Evolutionary conservation across 2,888 invertebrate species (phyloP).

Genomic region (Yponomeuta malinellus): DNA sequence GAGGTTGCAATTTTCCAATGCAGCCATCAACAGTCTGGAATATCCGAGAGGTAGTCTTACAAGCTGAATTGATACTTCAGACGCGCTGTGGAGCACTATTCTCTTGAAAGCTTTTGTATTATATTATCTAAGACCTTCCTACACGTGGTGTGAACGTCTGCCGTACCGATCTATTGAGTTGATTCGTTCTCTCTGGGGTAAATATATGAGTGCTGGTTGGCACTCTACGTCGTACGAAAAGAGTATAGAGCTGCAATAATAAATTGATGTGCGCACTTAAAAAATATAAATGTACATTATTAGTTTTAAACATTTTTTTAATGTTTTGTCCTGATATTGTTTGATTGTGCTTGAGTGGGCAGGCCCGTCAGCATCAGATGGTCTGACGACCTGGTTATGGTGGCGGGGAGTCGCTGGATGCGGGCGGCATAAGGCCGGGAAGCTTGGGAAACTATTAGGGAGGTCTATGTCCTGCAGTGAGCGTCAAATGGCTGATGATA

Average conservation of each 20-base stretch:
- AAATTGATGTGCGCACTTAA: neutral
- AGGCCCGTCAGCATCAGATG: too few relatives aligned
- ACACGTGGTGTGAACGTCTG: constrained; percentile 69
- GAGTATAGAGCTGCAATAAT: constrained; percentile 30
- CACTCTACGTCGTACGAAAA: constrained; percentile 33
- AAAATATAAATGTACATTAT: neutral
- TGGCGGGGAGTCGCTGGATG: too few relatives aligned
- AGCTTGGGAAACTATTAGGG: too few relatives aligned
- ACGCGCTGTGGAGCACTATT: constrained; percentile 65
- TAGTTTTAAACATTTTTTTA: too few relatives aligned
- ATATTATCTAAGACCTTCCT: constrained; percentile 71
- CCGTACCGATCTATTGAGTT: constrained; percentile 63
- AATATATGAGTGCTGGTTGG: constrained; percentile 36
- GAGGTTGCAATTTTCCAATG: constrained; percentile 65
- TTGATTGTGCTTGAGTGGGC: too few relatives aligned
- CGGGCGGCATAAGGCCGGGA: too few relatives aligned
- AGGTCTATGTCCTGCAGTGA: too few relatives aligned
- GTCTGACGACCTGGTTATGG: too few relatives aligned
- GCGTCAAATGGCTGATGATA: too few relatives aligned
- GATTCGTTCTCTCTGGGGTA: constrained; percentile 58
- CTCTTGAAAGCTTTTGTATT: constrained; percentile 75
- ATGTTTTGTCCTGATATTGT: too few relatives aligned
- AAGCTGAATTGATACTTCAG: constrained; percentile 74
- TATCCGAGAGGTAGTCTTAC: constrained; percentile 65
- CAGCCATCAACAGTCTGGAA: constrained; percentile 57